phyloP scores from a whole-genome alignment of 2,888 invertebrate species.

The Ornithoptera alexandrae region DNA sequence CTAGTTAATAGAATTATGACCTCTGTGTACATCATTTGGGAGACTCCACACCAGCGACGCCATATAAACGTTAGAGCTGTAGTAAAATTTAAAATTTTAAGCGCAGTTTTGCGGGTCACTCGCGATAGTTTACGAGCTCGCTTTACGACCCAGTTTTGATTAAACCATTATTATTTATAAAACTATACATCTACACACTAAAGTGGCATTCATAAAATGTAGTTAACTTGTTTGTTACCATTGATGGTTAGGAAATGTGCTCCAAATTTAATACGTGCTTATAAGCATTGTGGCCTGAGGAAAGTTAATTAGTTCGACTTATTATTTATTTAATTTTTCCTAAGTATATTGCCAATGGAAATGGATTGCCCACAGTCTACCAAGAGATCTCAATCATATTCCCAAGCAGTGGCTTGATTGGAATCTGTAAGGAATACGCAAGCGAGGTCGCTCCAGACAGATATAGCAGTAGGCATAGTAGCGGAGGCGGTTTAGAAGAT shows the following conservation, averaged over 20 bases:
- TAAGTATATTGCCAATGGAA: no score
- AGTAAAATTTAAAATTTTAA: constrained; percentile 53
- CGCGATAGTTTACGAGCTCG: constrained; percentile 46
- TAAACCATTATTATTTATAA: constrained; percentile 35
- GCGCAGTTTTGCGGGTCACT: constrained; percentile 45
- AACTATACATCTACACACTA: background rate
- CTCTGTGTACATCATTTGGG: background rate
- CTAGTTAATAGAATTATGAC: background rate
- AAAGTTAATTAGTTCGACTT: no score
- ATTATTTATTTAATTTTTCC: no score
- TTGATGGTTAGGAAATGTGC: background rate
- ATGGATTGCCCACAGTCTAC: no score
- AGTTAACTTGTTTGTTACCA: background rate
- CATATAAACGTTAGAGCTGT: constrained; percentile 27
- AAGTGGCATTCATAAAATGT: background rate
- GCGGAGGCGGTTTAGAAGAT: no score
- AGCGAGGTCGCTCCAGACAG: no score
- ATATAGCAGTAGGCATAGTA: no score
- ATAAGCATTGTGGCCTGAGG: background rate
- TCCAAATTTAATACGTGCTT: background rate
- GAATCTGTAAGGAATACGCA: no score
- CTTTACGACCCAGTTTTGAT: constrained; percentile 47
- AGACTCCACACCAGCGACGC: constrained; percentile 5
- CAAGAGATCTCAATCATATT: no score
- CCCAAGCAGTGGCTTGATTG: no score